Conservation (phyloP, 2,888 invertebrate genomes). For the Elegia similella region DNA sequence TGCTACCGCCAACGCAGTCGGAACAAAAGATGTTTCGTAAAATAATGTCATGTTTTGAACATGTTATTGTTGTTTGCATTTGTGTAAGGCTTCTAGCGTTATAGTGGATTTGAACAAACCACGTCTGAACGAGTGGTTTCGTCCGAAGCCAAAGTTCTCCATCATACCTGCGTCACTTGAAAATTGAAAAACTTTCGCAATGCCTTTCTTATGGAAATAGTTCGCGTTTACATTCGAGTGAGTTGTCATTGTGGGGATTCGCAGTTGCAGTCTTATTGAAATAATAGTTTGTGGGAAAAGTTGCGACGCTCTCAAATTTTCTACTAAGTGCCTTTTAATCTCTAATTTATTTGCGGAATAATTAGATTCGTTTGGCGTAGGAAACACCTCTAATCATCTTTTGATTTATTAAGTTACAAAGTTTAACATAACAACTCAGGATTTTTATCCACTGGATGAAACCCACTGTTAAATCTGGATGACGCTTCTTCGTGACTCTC, state of each 20-base stretch:
- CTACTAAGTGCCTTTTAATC: background rate
- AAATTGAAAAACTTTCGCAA: constrained; percentile 81
- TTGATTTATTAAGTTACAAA: too few species aligned
- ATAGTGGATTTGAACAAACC: constrained; percentile 27
- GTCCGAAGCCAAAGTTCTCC: constrained; percentile 71
- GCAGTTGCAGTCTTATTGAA: constrained; percentile 57
- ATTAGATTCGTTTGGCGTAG: background rate
- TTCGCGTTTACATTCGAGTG: constrained; percentile 76
- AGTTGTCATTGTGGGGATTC: constrained; percentile 78
- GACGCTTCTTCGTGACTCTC: too few species aligned
- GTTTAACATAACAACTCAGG: too few species aligned
- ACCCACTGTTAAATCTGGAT: too few species aligned
- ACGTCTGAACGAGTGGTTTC: constrained; percentile 39
- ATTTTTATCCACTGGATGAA: too few species aligned
- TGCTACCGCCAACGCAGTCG: background rate
- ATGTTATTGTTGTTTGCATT: constrained; percentile 1
- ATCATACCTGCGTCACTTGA: constrained; percentile 81
- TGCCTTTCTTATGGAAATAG: constrained; percentile 80
- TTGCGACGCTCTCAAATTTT: constrained; percentile 9
- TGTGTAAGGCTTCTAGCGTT: constrained; percentile 4
- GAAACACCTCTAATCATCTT: too few species aligned
- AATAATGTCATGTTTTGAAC: background rate
- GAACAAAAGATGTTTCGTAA: background rate
- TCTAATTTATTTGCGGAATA: background rate
- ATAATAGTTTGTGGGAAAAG: constrained; percentile 42